Percentiles rank a stretch among this genome's conserved stretches.
phyloP scores from a whole-genome alignment of 1,140 invertebrate genomes.

The Choristoneura fumiferana region DNA sequence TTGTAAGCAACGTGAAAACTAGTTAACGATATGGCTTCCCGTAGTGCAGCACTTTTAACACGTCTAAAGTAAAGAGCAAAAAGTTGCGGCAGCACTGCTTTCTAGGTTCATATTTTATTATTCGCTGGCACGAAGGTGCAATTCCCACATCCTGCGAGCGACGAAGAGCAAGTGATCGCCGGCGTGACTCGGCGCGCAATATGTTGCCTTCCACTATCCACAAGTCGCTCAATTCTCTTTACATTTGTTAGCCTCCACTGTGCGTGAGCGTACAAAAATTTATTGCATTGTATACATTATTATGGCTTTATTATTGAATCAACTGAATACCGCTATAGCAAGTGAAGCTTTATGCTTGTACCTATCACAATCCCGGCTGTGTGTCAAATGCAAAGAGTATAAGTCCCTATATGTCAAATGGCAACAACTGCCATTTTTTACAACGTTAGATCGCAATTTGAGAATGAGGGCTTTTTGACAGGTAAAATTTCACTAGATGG shows the following conservation, averaged over 20 bases:
- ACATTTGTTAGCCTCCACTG: conserved; percentile 6
- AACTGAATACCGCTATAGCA: neutral
- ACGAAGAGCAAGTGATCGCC: conserved; percentile 4
- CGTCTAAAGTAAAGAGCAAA: conserved; percentile 26
- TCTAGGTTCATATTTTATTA: conserved; percentile 33
- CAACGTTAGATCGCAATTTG: too few relatives aligned
- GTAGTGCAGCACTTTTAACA: conserved; percentile 22
- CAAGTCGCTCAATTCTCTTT: neutral
- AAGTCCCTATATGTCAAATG: too few relatives aligned
- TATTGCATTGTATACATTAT: conserved; percentile 1
- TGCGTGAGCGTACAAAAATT: neutral
- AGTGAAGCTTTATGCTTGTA: neutral
- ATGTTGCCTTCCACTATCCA: neutral
- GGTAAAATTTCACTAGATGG: too few relatives aligned
- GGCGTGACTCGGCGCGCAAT: neutral
- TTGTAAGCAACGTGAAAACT: conserved; percentile 10
- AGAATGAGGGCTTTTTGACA: too few relatives aligned
- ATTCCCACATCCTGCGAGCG: conserved; percentile 22
- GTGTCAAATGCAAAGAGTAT: too few relatives aligned
- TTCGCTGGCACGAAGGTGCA: conserved; percentile 29
- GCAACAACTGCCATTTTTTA: too few relatives aligned
- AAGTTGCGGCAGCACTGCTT: conserved; percentile 22
- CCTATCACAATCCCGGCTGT: too few relatives aligned
- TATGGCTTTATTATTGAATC: neutral
- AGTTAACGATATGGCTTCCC: conserved; percentile 16